These are phyloP conservation scores for Callocephalon fimbriatum DNA, from an alignment of 2,113 vertebrate genomes.

Conservation along the genomic window DNA sequence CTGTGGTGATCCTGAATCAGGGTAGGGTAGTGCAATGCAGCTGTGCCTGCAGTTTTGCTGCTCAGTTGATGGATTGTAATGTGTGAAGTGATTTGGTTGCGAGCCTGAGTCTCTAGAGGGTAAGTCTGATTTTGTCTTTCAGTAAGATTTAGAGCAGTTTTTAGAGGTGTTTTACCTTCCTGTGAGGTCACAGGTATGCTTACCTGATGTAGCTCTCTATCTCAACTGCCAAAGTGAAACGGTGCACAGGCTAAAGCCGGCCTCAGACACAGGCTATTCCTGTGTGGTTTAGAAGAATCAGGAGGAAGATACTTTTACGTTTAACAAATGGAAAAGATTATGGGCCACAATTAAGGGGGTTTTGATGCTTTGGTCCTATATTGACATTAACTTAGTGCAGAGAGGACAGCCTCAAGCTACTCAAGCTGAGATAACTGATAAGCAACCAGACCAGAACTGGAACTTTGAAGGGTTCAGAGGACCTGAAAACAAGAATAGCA, in stretches of 20 bases:
- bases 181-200: background rate
- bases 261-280: background rate
- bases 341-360: background rate
- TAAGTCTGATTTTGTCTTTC: background rate
- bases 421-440: conserved; percentile 53
- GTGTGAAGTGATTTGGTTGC: background rate
- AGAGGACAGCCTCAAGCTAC: conserved; percentile 34
- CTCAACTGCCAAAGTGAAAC: background rate
- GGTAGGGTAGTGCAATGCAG: too few species aligned
- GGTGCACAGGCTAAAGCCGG: background rate
- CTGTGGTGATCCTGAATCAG: background rate
- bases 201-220: background rate
- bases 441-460: conserved; percentile 29
- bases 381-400: background rate
- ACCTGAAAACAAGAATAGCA: conserved; percentile 24
- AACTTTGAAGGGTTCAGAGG: conserved; percentile 1
- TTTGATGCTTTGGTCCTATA: conserved; percentile 1
- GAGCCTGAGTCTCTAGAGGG: background rate
- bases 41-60: background rate
- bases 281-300: background rate
- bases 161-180: background rate
- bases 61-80: background rate
- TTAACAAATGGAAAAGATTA: conserved; percentile 2
- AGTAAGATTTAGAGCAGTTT: background rate
- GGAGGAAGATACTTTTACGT: background rate